These are phyloP conservation scores for Trichogramma pretiosum DNA, from an alignment of 1,140 invertebrate genomes.

Conservation along the genomic window DNA sequence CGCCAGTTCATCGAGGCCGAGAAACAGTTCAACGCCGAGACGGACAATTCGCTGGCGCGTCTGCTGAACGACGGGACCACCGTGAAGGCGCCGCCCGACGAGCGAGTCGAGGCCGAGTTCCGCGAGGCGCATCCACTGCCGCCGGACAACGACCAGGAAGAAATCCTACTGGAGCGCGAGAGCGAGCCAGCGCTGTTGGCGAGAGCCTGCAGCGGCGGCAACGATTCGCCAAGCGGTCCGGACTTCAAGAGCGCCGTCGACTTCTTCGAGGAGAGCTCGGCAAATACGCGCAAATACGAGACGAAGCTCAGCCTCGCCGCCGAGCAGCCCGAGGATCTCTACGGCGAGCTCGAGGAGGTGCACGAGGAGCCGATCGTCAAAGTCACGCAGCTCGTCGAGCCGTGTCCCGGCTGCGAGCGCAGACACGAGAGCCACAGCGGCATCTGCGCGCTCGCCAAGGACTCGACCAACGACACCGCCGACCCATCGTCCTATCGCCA, in stretches of 20 bases:
- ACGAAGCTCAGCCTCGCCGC: slow-evolving; percentile 22
- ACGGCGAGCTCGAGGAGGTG: slow-evolving; percentile 29
- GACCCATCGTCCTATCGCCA: not conserved
- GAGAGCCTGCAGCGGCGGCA: slow-evolving; percentile 5
- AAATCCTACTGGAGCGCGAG: no score
- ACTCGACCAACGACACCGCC: no score
- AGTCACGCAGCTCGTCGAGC: slow-evolving; percentile 24
- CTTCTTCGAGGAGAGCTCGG: slow-evolving; percentile 27
- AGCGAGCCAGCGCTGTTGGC: no score
- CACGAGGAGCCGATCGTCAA: slow-evolving; percentile 36
- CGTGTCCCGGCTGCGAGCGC: slow-evolving; percentile 33
- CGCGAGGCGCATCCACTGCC: slow-evolving; percentile 20
- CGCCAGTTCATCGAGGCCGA: slow-evolving; percentile 33
- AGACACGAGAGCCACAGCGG: slow-evolving; percentile 23
- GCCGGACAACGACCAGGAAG: slow-evolving; percentile 11
- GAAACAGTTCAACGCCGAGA: slow-evolving; percentile 32
- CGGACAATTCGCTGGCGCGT: slow-evolving; percentile 33
- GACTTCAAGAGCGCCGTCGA: slow-evolving; percentile 29
- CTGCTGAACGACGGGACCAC: slow-evolving; percentile 36
- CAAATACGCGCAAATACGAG: slow-evolving; percentile 15
- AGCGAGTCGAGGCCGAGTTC: slow-evolving; percentile 34
- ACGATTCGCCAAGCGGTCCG: slow-evolving; percentile 11
- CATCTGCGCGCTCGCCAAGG: slow-evolving; percentile 18
- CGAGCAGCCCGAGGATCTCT: slow-evolving; percentile 16
- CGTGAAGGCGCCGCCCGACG: slow-evolving; percentile 28